Evolutionary conservation across 2,888 invertebrate species (phyloP), one percentile per base, ranked within the genome.

Genomic region (Melanostoma scalare): DNA sequence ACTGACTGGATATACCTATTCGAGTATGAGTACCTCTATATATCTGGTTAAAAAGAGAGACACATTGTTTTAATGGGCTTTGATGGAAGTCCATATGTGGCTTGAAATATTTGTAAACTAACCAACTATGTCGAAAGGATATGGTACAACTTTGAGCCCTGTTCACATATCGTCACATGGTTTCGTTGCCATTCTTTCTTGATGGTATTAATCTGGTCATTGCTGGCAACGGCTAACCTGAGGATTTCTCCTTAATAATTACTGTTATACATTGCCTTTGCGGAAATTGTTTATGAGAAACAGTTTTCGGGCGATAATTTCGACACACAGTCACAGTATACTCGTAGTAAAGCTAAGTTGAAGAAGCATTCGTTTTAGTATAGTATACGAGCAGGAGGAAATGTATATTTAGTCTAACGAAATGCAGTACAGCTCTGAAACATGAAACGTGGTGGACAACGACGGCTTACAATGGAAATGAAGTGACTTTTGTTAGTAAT

Each of bases 311-410:
- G 35, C 44, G 42, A 58, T 46, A 53, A 61, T 61, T 63, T 35
- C 74, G 61, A 68, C 68, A 74, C 76, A 40, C 53, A 60, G 80
- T 81, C 67, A 40, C 53, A 60, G 80, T 81, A 61, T 76, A 53
- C 65, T 42, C 9, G 42, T 9, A 35, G 20, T n/a, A 20, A 20
- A 60, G 52, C 33, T 42, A 67, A 35, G 53, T 6, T 42, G 31
- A 46, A 61, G 44, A 31, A 46, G 20, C 46, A 67, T 56, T 46
- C 50, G 31, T 67, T 71, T 63, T 46, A 9, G 3, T 6, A 5
- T 55, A n/a, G 10, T 46, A 30, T 3, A 6, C 58, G 2, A 46
- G 46, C 20, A 20, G 20, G 20, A 20, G 20, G 20, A 20, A 20
- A 20, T 20, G 20, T 9, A 36, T 53, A 50, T 10, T 42, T 40